Evolutionary conservation across 2,797 vertebrate genomes (phyloP), one percentile per base, ranked within the genome.

Genomic region (Ptychobarbus kaznakovi): DNA sequence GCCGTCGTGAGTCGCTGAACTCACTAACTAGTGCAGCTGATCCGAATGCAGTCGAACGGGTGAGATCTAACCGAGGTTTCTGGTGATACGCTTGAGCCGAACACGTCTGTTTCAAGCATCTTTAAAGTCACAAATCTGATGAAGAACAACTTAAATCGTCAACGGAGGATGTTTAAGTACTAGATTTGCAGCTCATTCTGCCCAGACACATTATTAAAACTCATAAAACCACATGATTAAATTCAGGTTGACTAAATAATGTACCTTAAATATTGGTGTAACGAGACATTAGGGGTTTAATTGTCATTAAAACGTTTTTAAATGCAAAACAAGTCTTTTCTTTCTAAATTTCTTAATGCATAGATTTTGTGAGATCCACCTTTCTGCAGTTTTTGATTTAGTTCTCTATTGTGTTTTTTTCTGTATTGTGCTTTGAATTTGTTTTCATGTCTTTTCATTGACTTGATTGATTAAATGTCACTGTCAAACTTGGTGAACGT

Each of bases 361-460:
- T 66, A 32, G 28, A 35, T 66, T 66, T 32, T 66, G 28, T 66
- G 28, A 32, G 28, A 15, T 32, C 28, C 28, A 12, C 44, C 46
- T 10, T 15, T 74, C 70, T 74, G 44, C 16, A 11, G 82, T 83
- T 44, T 80, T 25, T 86, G 58, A 75, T 80, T 85, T 65, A 68
- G 74, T 76, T 76, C 25, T 74, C 25, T 51, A 3, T 51, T 74
- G 28, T 49, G 70, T 49, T 10, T 65, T 16, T 65, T 4, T 69
- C 42, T 70, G 49, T 25, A 38, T 72, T 32, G 44, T 72, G 53
- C 18, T 44, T 58, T 11, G 40, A 35, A 61, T 84, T 69, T 84
- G 32, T 81, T 75, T 77, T n/a, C n/a, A n/a, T 85, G 51, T 53
- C 53, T 58, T 58, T 53, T 35, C 20, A 35, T 68, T 51, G 44